A percentile compares a stretch with the other conserved stretches of the same genome.
Evolutionary conservation across 2,888 invertebrate genomes (phyloP).

Genomic region (Pristionchus mayeri): DNA sequence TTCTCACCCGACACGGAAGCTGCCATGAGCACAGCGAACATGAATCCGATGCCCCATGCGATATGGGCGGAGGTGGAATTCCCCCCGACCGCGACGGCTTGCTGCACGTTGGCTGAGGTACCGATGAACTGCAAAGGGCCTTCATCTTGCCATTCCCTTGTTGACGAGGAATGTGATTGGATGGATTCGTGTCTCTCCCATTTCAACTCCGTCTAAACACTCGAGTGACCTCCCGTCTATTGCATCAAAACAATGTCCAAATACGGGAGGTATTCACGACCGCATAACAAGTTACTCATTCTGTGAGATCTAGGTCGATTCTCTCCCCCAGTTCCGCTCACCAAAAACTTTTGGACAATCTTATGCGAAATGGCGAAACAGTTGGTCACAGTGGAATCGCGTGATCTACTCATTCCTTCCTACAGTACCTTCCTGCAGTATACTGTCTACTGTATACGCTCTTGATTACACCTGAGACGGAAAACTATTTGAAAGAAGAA

Average conservation of each 20-base stretch:
- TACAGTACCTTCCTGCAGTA: not conserved
- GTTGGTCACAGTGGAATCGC: not conserved
- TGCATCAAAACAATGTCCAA: slow-evolving; percentile 41
- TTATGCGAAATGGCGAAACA: too few relatives aligned
- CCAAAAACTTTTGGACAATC: not conserved
- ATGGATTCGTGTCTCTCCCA: not conserved
- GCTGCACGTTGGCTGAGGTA: slow-evolving; percentile 64
- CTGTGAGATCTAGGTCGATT: slow-evolving; percentile 21
- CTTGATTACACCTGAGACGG: not conserved
- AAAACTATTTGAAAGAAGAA: not conserved
- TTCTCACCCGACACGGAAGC: slow-evolving; percentile 63
- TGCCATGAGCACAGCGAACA: slow-evolving; percentile 64
- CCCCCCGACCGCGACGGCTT: slow-evolving; percentile 53
- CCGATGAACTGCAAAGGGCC: slow-evolving; percentile 61
- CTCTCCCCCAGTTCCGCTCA: not conserved
- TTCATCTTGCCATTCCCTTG: not conserved
- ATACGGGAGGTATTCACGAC: not conserved
- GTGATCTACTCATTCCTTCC: not conserved
- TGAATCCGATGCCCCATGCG: slow-evolving; percentile 69
- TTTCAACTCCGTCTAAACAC: not conserved
- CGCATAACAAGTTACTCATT: slow-evolving; percentile 37
- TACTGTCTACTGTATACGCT: not conserved
- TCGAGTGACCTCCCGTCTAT: slow-evolving; percentile 22
- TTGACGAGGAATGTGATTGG: not conserved
- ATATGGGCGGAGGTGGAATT: slow-evolving; percentile 57